Base-by-base conservation (phyloP, 1,140 invertebrate species). In the Varroa destructor region DNA sequence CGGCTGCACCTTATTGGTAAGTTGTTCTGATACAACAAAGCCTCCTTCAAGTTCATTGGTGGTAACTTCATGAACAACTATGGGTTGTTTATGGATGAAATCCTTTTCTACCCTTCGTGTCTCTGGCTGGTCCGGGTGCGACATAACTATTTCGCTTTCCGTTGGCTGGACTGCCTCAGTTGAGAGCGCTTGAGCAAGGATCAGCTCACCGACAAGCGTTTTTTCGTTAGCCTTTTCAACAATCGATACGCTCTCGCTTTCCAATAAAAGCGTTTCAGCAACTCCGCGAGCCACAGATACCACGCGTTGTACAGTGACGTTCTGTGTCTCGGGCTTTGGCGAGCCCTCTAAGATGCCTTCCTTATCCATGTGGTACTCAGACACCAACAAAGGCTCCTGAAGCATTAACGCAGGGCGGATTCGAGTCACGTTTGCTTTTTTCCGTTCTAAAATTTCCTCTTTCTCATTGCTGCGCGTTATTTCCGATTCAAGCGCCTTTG, bases 281-380 rank as follows among this genome's bases (percentile, higher is more conserved):
- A 37, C 37, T 43, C 40, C 46, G 40, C 61, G 61, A 67, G 61
- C 61, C 12, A 43, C 40, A 12, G 40, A 46, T 14, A 67, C 61
- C 40, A 36, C 61, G 8, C 14, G 14, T 5, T 67, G 12, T 40
- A 46, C 61, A 12, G 14, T 43, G 10, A 67, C 40, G 12, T 36
- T 14, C 14, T 67, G 61, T 8, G 61, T 43, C 36, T 67, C 61
- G 1, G 61, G 61, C 36, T 25, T 25, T 1, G 46, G 12, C 3
- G 40, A 10, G 8, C 40, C 37, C 2, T 67, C 61, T 12, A 67
- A 46, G 36, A 40, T 37, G 40, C 12, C 40, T 46, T 67, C 61
- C 61, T 67, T 67, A 46, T 67, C 61, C 61, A 67, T 67, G 8
- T 67, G 61, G 61, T 43, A 67, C 8, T 67, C 61, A 37, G 12